Percentiles rank a stretch among this genome's conserved stretches.
Conservation (phyloP, 2,113 vertebrate species). For the Andinoacara biseriatus region DNA sequence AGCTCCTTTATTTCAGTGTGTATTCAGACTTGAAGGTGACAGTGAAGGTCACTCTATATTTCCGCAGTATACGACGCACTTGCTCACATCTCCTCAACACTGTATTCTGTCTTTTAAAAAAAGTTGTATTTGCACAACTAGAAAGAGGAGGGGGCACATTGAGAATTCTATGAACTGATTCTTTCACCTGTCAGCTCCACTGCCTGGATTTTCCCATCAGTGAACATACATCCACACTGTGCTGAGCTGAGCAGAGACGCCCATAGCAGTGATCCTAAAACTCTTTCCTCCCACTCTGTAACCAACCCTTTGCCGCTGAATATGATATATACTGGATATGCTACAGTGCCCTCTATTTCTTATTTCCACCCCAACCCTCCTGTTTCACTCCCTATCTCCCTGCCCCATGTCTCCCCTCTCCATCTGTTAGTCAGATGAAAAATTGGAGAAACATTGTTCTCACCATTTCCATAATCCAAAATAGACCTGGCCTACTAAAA, state of each 20-base stretch:
- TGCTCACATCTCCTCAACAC: background rate
- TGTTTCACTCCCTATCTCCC: background rate
- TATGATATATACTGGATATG: conserved; percentile 33
- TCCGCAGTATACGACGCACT: background rate
- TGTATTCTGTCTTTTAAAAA: conserved; percentile 5
- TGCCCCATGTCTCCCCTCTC: background rate
- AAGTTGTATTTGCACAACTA: background rate
- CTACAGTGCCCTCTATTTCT: conserved; percentile 46
- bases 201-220: background rate
- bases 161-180: background rate
- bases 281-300: background rate
- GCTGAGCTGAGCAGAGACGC: background rate
- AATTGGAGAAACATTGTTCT: conserved; percentile 56
- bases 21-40: background rate
- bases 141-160: background rate
- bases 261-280: conserved; percentile 6
- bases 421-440: conserved; percentile 56
- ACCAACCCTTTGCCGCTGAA: conserved; percentile 10
- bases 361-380: background rate
- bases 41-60: background rate
- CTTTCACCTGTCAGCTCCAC: background rate
- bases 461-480: conserved; percentile 42
- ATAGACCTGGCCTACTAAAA: conserved; percentile 60
- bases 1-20: background rate
- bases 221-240: background rate